phyloP scores from a whole-genome alignment of 2,113 vertebrate genomes.

The Leuciscus idus region DNA sequence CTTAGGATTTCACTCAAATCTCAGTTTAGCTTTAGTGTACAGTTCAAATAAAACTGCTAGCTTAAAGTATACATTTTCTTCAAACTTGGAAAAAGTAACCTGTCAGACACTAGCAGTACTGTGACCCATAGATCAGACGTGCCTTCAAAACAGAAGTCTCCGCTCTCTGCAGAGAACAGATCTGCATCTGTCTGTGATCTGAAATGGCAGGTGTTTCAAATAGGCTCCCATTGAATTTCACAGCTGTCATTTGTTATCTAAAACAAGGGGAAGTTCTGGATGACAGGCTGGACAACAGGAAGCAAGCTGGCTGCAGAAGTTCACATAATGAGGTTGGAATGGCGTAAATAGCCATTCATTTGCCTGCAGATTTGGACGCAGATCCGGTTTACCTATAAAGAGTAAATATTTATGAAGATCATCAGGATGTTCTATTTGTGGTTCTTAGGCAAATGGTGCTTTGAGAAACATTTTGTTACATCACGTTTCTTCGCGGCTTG shows the following conservation, averaged over 20 bases:
- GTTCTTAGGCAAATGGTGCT: neutral
- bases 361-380: neutral
- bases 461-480: neutral
- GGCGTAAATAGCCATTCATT: constrained; percentile 41
- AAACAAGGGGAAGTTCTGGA: neutral
- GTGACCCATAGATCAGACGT: constrained; percentile 14
- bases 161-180: constrained; percentile 28
- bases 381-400: constrained; percentile 4
- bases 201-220: constrained; percentile 56
- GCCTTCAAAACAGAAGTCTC: constrained; percentile 29
- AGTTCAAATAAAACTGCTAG: constrained; percentile 1
- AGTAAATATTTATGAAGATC: constrained; percentile 1
- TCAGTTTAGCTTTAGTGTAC: neutral
- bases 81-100: neutral
- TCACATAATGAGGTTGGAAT: constrained; percentile 48
- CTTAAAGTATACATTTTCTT: neutral
- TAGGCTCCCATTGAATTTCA: constrained; percentile 50
- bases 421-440: constrained; percentile 1
- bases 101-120: constrained; percentile 13
- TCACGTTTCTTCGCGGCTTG: neutral
- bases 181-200: constrained; percentile 41
- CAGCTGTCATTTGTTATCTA: constrained; percentile 61
- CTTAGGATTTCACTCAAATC: neutral
- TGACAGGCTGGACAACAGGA: neutral
- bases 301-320: constrained; percentile 29